Evolutionary conservation across 2,113 vertebrate species (phyloP), one percentile per base, ranked within the genome.

Genomic region (Odobenus rosmarus): DNA sequence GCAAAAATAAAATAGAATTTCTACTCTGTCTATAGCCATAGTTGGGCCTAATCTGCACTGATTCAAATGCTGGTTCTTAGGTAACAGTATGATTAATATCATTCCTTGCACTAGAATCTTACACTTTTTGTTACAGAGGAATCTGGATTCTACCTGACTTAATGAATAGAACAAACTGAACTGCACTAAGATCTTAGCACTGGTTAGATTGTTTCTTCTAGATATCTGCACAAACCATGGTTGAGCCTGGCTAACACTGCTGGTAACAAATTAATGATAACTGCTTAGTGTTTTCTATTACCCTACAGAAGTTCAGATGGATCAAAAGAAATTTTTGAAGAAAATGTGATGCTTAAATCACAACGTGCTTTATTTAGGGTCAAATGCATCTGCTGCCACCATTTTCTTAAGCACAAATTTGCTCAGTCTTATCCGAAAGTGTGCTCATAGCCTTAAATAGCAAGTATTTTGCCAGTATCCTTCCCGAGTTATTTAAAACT

Each of bases 151-250:
- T 88, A 49, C 28, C 16, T 88, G 90, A 76, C 23, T 64, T 31
- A 28, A 93, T 90, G 64, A 93, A 94, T 64, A 94, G 49, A 0
- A 0, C 71, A 97, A 96, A 98, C 33, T 77, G 90, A 97, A 93
- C 11, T 49, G 77, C 3, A 16, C 15, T 81, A 93, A 93, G 36
- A 51, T 59, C 55, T 59, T 86, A 72, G 24, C 36, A 51, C 5
- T 93, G 9, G 88, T 0, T 42, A 69, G 67, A 92, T 91, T 10
- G 12, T 90, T 96, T 97, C 67, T 96, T 88, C 71, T 16, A 24
- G 9, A 1, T 57, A 71, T 88, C 19, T 16, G 31, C 55, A 86
- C 59, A 95, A 42, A 83, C 62, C 14, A 19, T 15, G 12, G 33
- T 51, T 76, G 18, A 82, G 62, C 5, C 39, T 69, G 62, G 71